Conservation (phyloP, 2,113 vertebrate genomes). For the Mesitornis unicolor region DNA sequence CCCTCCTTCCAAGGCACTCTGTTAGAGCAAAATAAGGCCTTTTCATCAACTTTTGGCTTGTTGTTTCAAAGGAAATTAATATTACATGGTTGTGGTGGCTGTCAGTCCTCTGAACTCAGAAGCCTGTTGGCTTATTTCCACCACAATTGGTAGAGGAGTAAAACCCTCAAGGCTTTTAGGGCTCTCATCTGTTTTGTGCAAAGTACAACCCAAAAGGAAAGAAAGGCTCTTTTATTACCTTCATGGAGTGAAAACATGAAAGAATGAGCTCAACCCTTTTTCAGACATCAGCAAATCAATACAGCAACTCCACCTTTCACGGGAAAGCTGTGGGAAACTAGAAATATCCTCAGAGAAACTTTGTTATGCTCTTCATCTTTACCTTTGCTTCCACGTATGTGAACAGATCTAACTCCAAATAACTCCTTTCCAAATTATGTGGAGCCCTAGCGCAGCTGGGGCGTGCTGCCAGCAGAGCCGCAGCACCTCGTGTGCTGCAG, state of each 20-base stretch:
- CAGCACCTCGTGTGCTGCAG: rapidly evolving
- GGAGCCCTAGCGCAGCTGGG: not conserved
- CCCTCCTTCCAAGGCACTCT: not conserved
- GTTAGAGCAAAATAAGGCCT: not conserved
- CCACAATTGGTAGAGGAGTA: not conserved
- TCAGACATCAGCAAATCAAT: conserved; percentile 10
- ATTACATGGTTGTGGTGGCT: not conserved
- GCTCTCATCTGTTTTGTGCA: not conserved
- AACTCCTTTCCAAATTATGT: not conserved
- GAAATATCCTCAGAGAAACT: not conserved
- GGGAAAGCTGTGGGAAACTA: not conserved
- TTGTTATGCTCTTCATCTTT: not conserved
- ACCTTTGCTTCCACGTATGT: rapidly evolving
- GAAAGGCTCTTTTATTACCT: conserved; percentile 1
- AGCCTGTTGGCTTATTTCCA: conserved; percentile 17
- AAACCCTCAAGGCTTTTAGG: conserved; percentile 5
- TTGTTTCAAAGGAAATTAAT: conserved; percentile 40
- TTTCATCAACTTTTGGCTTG: conserved; percentile 26
- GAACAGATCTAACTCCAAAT: not conserved
- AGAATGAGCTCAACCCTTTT: conserved; percentile 13
- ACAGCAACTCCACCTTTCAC: not conserved
- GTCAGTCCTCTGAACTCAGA: conserved; percentile 14
- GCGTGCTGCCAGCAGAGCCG: rapidly evolving
- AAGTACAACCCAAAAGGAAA: not conserved
- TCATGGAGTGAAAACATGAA: not conserved